Evolutionary conservation across 2,797 vertebrate species (phyloP).

Genomic region (Eutrigla gurnardus): DNA sequence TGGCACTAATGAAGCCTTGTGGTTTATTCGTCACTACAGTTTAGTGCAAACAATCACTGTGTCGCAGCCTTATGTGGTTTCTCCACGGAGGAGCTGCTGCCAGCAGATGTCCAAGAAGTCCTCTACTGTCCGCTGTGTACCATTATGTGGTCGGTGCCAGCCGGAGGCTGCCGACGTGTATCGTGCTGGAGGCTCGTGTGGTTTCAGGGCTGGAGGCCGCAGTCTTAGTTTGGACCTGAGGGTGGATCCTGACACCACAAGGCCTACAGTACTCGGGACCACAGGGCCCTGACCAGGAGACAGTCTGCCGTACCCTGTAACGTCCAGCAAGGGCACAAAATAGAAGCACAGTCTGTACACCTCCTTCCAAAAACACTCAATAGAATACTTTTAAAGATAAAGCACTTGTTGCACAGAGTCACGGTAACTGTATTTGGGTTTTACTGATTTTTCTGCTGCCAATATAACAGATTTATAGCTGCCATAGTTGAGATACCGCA

Average conservation of each 20-base stretch:
- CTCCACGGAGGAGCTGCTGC: constrained; percentile 22
- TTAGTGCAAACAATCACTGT: constrained; percentile 37
- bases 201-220: constrained; percentile 60
- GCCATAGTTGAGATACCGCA: background rate
- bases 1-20: background rate
- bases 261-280: constrained; percentile 31
- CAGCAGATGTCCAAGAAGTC: constrained; percentile 16
- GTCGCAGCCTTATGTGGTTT: constrained; percentile 17
- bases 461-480: background rate
- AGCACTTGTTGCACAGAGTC: background rate
- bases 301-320: constrained; percentile 45
- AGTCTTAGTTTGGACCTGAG: constrained; percentile 68
- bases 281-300: constrained; percentile 18
- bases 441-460: background rate
- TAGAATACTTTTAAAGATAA: background rate
- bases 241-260: constrained; percentile 70
- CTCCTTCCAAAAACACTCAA: background rate
- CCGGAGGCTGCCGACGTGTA: constrained; percentile 45
- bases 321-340: constrained; percentile 10
- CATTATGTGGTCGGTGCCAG: constrained; percentile 54
- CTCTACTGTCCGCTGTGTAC: constrained; percentile 26
- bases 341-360: constrained; percentile 21
- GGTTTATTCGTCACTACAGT: constrained; percentile 1
- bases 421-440: background rate
- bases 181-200: constrained; percentile 51